Evolutionary conservation across 2,797 vertebrate genomes (phyloP), one percentile per base, ranked within the genome.

Genomic region (Loriculus beryllinus): DNA sequence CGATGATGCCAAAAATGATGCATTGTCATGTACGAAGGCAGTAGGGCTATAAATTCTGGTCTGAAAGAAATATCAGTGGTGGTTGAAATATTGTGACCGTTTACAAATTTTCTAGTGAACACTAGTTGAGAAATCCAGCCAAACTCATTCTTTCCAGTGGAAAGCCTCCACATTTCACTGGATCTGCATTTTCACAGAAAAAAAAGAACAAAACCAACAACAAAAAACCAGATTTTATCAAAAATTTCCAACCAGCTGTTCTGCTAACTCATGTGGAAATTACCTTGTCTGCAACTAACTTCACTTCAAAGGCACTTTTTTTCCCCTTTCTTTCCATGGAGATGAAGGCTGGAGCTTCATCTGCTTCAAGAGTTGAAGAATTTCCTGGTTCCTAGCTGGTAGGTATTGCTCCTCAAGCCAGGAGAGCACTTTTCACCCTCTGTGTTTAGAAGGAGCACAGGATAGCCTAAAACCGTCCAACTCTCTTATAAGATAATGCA

Each of bases 81-180:
- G 81, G 69, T 57, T 86, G 56, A 88, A 85, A n/a, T 42, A 19
- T 14, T 89, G 84, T 75, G 62, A 49, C 51, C 39, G 2, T 59
- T 89, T 35, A 79, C 59, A 91, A 35, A 52, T 92, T 81, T 95
- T 92, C 92, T 93, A 76, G 87, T 86, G 89, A 89, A 91, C 60
- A 80, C 71, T 74, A 20, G 65, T 86, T 95, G 95, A 95, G 96
- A 96, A 95, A 94, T 88, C 79, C 72, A 94, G 57, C 45, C 70
- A 20, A 91, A 29, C 52, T 90, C 65, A 85, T 94, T 85, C 89
- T 85, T 93, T 94, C 91, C 94, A 92, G 91, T 86, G 96, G 91
- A 91, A 92, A 95, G 23, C 95, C 77, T 94, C 48, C 62, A 16
- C 72, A 71, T 88, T 64, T 81, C 62, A 19, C 76, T 71, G 89